Base-by-base conservation (phyloP, 1,140 invertebrate species). In the Cataglyphis hispanica region DNA sequence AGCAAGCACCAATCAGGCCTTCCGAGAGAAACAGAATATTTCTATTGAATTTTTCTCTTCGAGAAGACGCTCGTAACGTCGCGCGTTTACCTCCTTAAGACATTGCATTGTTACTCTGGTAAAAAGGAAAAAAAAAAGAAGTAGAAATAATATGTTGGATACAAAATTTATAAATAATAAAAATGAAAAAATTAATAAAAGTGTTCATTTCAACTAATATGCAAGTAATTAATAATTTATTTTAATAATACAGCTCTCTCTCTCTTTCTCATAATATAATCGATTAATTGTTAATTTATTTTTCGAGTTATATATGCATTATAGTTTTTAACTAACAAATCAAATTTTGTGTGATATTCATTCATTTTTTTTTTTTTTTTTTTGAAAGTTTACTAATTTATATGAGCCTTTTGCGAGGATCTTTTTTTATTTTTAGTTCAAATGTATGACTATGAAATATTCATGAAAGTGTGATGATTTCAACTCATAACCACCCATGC, bases 71-170 rank as follows among this genome's bases (percentile, higher is more conserved):
- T 25, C 11, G 37, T 74, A 74, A 83, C 72, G 67, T 61, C 53
- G 27, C 78, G 53, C 67, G 27, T 83, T 83, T 83, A 74, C 61
- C 25, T 61, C 37, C 1, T 60, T 70, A 40, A 72, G 53, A 60
- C 56, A 74, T 40, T 46, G 34, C 67, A 2, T 16, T 80, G 8
- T 43, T 19, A 40, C 22, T 58, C 0, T 19, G 4, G 2, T 8
- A 34, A 27, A 40, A 60, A 60, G 58, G 58, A 78, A 31, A 31
- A 43, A 50, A 76, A 37, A 11, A 5, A 76, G 19, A 69, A n/a
- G 40, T 11, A 22, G 19, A 53, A 77, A n/a, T n/a, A n/a, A n/a
- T n/a, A n/a, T n/a, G n/a, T n/a, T n/a, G n/a, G n/a, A n/a, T n/a
- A n/a, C n/a, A n/a, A n/a, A n/a, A n/a, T n/a, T n/a, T n/a, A n/a